Percentiles rank a stretch among this genome's conserved stretches.
Evolutionary conservation across 2,113 vertebrate genomes (phyloP).

Genomic region (Sarotherodon lohbergeri): DNA sequence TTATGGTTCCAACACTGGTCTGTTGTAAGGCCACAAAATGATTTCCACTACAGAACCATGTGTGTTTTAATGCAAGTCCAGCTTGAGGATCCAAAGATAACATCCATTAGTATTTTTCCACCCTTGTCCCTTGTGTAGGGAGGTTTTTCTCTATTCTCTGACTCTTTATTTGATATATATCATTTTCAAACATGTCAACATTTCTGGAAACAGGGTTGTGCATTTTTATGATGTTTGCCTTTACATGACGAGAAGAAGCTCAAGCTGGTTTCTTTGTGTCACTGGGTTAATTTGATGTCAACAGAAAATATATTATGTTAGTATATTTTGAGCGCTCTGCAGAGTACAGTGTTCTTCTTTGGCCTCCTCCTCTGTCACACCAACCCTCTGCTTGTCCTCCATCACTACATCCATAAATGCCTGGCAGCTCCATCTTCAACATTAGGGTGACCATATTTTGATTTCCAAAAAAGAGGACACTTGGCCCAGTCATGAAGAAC

Average conservation of each 20-base stretch:
- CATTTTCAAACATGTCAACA: not conserved
- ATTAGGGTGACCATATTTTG: not conserved
- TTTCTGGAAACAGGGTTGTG: not conserved
- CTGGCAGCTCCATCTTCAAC: accelerated
- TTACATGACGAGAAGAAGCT: not conserved
- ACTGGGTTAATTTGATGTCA: not conserved
- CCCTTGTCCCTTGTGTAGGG: accelerated
- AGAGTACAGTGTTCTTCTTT: not conserved
- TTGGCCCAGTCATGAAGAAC: no score
- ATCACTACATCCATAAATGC: not conserved
- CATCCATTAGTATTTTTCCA: not conserved
- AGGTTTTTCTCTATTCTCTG: not conserved
- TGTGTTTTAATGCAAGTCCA: not conserved
- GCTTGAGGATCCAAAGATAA: not conserved
- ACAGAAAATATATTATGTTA: not conserved
- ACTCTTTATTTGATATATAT: not conserved
- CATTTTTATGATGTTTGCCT: not conserved
- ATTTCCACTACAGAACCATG: not conserved
- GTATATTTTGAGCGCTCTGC: not conserved
- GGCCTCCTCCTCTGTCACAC: not conserved
- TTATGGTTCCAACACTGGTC: not conserved
- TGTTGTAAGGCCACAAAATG: not conserved
- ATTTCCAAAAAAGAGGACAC: no score
- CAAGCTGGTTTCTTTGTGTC: not conserved
- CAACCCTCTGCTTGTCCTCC: not conserved